These are phyloP conservation scores for Misgurnus anguillicaudatus DNA, from an alignment of 2,113 vertebrate genomes.

Conservation along the genomic window DNA sequence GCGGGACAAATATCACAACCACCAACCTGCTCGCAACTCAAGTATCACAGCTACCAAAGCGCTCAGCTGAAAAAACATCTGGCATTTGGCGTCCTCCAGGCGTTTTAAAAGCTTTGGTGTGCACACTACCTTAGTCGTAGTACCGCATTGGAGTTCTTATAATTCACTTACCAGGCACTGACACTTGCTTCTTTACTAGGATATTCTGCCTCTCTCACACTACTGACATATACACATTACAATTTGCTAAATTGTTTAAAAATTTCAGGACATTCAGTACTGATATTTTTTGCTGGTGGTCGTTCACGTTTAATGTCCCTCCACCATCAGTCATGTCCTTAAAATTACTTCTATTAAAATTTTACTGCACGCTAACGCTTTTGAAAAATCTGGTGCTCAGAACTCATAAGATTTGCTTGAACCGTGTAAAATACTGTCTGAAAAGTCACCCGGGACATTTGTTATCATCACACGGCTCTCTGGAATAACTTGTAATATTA, in stretches of 20 bases:
- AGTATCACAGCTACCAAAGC: too few species aligned
- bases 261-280: slow-evolving; percentile 11
- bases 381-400: neutral
- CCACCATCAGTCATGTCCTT: neutral
- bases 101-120: too few species aligned
- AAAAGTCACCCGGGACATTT: neutral
- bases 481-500: neutral
- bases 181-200: neutral
- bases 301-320: neutral
- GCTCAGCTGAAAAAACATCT: too few species aligned
- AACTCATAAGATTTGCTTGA: too few species aligned
- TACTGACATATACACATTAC: slow-evolving; percentile 2
- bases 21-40: too few species aligned
- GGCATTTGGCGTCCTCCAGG: too few species aligned
- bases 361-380: neutral
- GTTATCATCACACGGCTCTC: neutral
- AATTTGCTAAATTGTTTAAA: slow-evolving; percentile 1
- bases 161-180: too few species aligned
- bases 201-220: neutral
- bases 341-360: neutral
- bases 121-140: too few species aligned
- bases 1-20: too few species aligned
- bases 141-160: too few species aligned
- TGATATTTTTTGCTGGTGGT: neutral
- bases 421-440: neutral